Base-by-base conservation (phyloP, 2,888 invertebrate species). In the Imbricaverruca yamaguchii region DNA sequence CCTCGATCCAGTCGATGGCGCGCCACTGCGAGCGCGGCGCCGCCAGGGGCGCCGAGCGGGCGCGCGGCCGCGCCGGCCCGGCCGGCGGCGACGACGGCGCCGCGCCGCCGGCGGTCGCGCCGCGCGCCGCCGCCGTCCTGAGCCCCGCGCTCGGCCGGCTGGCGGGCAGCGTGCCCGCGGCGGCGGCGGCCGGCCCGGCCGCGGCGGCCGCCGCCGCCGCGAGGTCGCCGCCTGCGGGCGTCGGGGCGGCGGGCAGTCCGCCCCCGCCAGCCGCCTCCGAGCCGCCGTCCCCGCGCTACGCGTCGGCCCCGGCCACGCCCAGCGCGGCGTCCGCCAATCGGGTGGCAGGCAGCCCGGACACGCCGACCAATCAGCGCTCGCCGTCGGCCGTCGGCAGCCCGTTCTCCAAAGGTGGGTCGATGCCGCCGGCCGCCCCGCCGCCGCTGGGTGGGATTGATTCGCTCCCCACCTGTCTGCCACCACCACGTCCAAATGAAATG, bases 1-100 rank as follows among this genome's bases (percentile, higher is more conserved):
- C 86, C 18, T 87, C 86, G 78, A 87, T 88, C 82, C 89, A 88
- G 83, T 86, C 87, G 15, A 79, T 79, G 79, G 79, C 79, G 23
- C 79, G 79, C 9, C 79, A 57, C 25, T 79, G 79, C 23, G 56
- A 59, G 57, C 53, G 74, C 23, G 55, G 18, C 6, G 53, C 13
- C 7, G 21, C 74, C 23, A 9, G 21, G 4, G 21, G 23, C 21
- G 53, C 74, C 25, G 74, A 23, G 23, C 6, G 25, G 13, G 8
- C 67, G 23, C 23, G 67, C 23, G 18, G 25, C 23, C 23, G 23
- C 67, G 15, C 61, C 15, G 79, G 11, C 7, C 57, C 79, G 57
- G 57, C 57, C 23, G 25, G n/a, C 23, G 79, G 15, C 21, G 23
- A 6, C 74, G 53, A 18, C 74, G 53, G 15, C 53, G 74, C 4